phyloP scores from a whole-genome alignment of 2,888 invertebrate genomes.

The Gymnocheta viridis region DNA sequence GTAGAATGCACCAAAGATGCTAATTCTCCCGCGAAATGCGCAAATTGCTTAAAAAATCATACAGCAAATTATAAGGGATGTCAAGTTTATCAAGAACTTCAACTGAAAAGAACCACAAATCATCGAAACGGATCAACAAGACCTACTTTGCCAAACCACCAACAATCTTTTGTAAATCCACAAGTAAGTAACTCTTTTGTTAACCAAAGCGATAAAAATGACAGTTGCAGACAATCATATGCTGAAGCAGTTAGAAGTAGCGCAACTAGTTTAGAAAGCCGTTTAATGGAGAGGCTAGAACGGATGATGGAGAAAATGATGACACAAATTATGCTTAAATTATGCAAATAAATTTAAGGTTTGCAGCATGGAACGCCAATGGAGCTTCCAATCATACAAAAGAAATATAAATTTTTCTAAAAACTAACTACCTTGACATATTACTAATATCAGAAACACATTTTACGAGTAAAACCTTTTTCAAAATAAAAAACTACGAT shows the following conservation, averaged over 20 bases:
- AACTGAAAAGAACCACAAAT: background rate
- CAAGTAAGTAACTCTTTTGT: background rate
- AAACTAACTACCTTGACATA: background rate
- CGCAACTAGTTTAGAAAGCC: background rate
- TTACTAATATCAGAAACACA: background rate
- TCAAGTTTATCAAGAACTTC: background rate
- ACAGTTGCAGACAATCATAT: background rate
- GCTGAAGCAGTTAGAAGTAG: background rate
- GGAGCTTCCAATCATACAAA: background rate
- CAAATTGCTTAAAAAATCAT: background rate
- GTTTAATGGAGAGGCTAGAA: background rate
- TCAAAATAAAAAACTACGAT: background rate
- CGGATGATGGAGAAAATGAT: constrained; percentile 1
- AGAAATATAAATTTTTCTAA: background rate
- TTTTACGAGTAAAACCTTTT: background rate
- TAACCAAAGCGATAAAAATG: background rate
- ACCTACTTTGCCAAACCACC: background rate
- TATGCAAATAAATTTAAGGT: background rate
- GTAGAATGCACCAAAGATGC: background rate
- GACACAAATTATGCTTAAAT: background rate
- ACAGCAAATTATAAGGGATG: too few relatives aligned
- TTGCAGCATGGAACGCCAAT: background rate
- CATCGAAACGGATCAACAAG: background rate
- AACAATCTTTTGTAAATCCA: background rate
- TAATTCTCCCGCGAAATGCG: background rate